Evolutionary conservation across 64 coral and sea anemone genomes (phyloP).

Genomic region (Hydrozoanthus tunicans): DNA sequence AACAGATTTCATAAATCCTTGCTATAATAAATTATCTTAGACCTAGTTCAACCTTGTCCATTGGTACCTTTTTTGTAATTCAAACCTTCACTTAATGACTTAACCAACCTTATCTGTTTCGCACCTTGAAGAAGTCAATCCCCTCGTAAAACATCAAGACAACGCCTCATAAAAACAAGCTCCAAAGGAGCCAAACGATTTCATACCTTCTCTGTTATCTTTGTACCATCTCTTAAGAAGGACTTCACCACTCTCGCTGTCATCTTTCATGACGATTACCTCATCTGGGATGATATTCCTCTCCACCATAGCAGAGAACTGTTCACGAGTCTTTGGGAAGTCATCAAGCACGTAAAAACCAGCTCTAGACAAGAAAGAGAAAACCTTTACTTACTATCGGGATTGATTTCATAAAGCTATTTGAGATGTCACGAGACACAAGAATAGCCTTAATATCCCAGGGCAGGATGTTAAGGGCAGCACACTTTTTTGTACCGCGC

Average conservation of each 20-base stretch:
- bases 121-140: no score
- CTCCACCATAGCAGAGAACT: conserved; percentile 92
- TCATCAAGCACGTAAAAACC: conserved; percentile 88
- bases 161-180: neutral
- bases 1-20: no score
- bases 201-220: conserved; percentile 77
- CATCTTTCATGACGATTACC: conserved; percentile 79
- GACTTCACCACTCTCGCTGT: conserved; percentile 79
- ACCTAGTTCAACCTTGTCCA: no score
- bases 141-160: neutral
- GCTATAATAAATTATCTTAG: no score
- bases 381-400: neutral
- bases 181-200: no score
- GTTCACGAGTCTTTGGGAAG: conserved; percentile 88
- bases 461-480: no score
- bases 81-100: no score
- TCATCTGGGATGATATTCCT: conserved; percentile 86
- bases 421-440: neutral
- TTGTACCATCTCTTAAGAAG: conserved; percentile 89
- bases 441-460: neutral
- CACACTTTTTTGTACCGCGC: no score
- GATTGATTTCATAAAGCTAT: neutral
- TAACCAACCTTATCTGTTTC: no score
- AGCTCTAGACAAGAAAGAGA: conserved; percentile 37
- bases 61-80: no score